Percentiles rank a stretch among this genome's conserved stretches.
These are phyloP conservation scores for Onychostruthus taczanowskii DNA, from an alignment of 2,113 vertebrate genomes.

Conservation along the genomic window DNA sequence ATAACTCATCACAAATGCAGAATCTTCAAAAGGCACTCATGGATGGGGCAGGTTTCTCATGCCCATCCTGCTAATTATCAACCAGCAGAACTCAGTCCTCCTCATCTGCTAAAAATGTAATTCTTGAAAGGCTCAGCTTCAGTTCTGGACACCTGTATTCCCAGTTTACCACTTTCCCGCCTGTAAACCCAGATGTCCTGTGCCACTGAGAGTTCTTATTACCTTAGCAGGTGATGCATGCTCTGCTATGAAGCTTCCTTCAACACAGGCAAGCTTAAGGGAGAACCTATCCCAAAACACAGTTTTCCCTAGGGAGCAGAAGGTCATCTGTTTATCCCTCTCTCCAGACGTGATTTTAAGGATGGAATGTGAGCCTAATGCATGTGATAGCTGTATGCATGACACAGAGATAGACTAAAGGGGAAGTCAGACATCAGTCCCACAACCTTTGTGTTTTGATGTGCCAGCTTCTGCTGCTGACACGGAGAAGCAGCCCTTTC, in stretches of 20 bases:
- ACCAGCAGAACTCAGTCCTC: neutral
- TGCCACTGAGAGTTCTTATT: neutral
- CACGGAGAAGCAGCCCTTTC: neutral
- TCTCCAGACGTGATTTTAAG: neutral
- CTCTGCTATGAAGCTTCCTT: neutral
- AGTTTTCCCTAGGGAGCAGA: neutral
- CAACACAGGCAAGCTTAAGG: neutral
- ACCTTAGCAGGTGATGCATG: neutral
- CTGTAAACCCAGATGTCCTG: neutral
- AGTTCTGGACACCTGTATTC: constrained; percentile 20
- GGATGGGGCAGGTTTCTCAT: neutral
- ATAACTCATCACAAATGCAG: constrained; percentile 8
- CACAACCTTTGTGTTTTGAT: neutral
- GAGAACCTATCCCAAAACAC: neutral
- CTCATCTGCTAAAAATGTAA: neutral
- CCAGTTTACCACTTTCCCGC: neutral
- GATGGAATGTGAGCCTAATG: neutral
- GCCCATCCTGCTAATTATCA: neutral
- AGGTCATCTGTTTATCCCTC: neutral
- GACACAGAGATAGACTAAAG: neutral
- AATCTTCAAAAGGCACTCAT: neutral
- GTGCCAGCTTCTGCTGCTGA: neutral
- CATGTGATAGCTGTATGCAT: neutral
- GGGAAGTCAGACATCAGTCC: neutral
- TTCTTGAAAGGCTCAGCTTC: neutral